Base-by-base conservation (phyloP, 1,140 invertebrate genomes). In the Leucophenga varia region DNA sequence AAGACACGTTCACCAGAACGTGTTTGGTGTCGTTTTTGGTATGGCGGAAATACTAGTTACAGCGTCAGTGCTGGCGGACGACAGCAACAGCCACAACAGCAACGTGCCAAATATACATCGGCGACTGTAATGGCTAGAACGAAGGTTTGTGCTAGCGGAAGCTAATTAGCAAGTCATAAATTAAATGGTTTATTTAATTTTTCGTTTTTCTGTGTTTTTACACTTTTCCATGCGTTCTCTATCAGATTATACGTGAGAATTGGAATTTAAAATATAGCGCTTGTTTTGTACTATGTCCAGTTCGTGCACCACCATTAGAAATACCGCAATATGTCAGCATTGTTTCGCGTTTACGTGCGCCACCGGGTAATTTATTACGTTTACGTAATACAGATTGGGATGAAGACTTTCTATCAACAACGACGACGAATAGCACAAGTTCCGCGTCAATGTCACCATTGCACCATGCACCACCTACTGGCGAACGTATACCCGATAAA, bases 191-290 rank as follows among this genome's bases (percentile, higher is more conserved):
- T 19, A 9, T 1, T 6, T n/a, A 19, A 3, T 30, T 18, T 51
- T 30, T 20, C 19, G 19, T 40, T 32, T 28, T 25, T 34, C 17
- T 43, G 14, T 38, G 7, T 9, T 2, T 10, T 3, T 18, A 2
- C 19, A 32, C 16, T 6, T 34, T 5, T n/a, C 2, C 20, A 19
- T 20, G 5, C n/a, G n/a, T n/a, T n/a, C n/a, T n/a, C 17, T 7
- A 18, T 1, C 52, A 88, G 83, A 82, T 89, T 1, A 95, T 95
- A 21, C 79, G 91, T 19, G 93, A 96, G 75, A 94, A 95, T 74
- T 96, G 92, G 92, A 95, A 93, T 72, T 76, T 95, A 3, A 92
- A 92, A 65, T 96, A 93, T 76, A 94, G 90, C 58, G 93, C 92
- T 7, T 90, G 87, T 53, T 95, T 95, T 69, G 82, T 96, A 2